These are phyloP conservation scores for Temnothorax ravouxi DNA, from an alignment of 2,888 invertebrate species.

Conservation along the genomic window DNA sequence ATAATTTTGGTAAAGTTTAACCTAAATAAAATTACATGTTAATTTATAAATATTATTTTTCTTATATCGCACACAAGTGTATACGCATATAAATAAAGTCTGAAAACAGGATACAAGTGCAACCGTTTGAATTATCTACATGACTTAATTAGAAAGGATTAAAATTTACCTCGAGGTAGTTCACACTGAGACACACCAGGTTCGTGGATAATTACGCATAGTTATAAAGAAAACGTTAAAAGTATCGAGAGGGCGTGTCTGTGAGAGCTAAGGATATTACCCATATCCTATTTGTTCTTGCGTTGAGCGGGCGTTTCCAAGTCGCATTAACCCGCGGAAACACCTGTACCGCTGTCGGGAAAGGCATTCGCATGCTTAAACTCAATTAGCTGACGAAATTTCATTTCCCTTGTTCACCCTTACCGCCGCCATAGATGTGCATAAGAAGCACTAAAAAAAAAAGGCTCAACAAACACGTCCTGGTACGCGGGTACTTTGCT, in stretches of 20 bases:
- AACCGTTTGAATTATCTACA: background rate
- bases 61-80: too few species aligned
- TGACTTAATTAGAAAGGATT: too few species aligned
- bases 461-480: constrained; percentile 69
- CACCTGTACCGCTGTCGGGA: constrained; percentile 75
- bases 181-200: background rate
- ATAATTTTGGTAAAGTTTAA: background rate
- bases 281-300: constrained; percentile 56
- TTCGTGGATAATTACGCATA: constrained; percentile 34
- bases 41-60: background rate
- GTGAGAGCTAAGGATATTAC: constrained; percentile 36
- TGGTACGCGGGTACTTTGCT: constrained; percentile 72
- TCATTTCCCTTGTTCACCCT: constrained; percentile 75
- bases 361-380: constrained; percentile 80
- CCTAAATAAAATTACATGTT: background rate
- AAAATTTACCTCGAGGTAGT: background rate
- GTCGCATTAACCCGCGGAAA: constrained; percentile 72
- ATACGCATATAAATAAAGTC: background rate
- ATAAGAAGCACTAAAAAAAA: constrained; percentile 40
- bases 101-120: background rate
- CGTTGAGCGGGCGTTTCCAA: constrained; percentile 60
- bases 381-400: constrained; percentile 82
- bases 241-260: constrained; percentile 42
- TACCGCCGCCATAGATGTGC: constrained; percentile 58
- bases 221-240: constrained; percentile 12